These are phyloP conservation scores for Choloepus hoffmanni DNA, from an alignment of 2,113 vertebrate genomes.

Conservation along the genomic window DNA sequence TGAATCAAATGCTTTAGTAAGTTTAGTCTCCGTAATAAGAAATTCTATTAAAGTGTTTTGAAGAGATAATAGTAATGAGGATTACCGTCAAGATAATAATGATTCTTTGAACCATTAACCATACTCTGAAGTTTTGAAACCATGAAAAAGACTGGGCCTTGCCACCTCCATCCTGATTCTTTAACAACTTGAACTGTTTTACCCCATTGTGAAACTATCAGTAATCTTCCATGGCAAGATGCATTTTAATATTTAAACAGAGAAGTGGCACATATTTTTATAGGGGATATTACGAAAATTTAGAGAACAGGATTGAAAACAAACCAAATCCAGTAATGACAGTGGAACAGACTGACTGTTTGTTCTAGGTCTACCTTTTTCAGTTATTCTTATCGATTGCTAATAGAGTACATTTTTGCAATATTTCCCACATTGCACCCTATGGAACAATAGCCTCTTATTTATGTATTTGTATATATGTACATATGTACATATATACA, in stretches of 20 bases:
- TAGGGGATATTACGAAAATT: background rate
- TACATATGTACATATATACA: too few relatives aligned
- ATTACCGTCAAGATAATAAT: conserved; percentile 61
- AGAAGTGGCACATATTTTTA: background rate
- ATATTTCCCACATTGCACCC: background rate
- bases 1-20: conserved; percentile 14
- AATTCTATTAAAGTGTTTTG: conserved; percentile 54
- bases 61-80: conserved; percentile 37
- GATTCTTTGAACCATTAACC: conserved; percentile 25
- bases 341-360: background rate
- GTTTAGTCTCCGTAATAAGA: conserved; percentile 49
- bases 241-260: conserved; percentile 30
- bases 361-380: background rate
- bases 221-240: conserved; percentile 1
- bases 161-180: background rate
- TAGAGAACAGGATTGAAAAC: background rate
- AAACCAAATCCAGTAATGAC: background rate
- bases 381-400: background rate
- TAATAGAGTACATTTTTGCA: conserved; percentile 1
- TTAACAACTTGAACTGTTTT: background rate
- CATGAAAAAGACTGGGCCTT: background rate
- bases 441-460: background rate
- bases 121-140: conserved; percentile 1
- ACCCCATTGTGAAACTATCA: background rate
- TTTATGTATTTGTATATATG: too few relatives aligned